Percentiles rank a stretch among this genome's conserved stretches.
phyloP scores from a whole-genome alignment of 2,797 vertebrate genomes.

The Okamejei kenojei region DNA sequence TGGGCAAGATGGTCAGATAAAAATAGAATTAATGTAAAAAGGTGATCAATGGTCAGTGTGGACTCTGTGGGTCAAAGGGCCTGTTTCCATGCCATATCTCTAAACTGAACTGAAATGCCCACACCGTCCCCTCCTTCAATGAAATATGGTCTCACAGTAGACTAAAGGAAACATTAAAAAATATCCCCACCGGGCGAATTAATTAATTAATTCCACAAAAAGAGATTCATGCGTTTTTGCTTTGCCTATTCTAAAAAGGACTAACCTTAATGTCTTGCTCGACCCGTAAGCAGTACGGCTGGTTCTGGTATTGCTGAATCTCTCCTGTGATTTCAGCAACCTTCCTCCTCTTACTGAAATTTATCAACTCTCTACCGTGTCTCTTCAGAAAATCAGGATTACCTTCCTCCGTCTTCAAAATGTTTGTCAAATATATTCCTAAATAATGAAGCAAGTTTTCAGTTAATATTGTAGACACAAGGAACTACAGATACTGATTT shows the following conservation, averaged over 20 bases:
- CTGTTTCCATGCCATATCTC: no score
- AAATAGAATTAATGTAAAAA: no score
- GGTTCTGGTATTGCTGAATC: slow-evolving; percentile 98
- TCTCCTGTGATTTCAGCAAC: slow-evolving; percentile 96
- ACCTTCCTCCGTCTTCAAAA: slow-evolving; percentile 95
- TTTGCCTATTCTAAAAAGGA: neutral
- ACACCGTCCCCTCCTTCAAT: neutral
- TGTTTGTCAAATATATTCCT: slow-evolving; percentile 97
- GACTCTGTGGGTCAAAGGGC: no score
- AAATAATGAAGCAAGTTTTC: slow-evolving; percentile 38
- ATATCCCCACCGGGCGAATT: neutral
- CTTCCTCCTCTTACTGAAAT: slow-evolving; percentile 93
- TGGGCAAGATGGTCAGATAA: no score
- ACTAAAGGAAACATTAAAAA: neutral
- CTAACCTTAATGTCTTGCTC: slow-evolving; percentile 80
- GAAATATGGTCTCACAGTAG: neutral
- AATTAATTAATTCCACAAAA: neutral
- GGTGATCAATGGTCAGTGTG: no score
- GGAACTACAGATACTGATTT: no score
- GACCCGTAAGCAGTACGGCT: slow-evolving; percentile 86
- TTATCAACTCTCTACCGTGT: slow-evolving; percentile 90
- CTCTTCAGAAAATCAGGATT: slow-evolving; percentile 90
- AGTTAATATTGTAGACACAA: neutral
- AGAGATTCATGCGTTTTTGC: neutral
- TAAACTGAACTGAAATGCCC: no score